These are phyloP conservation scores for Crotalus helleri DNA, from an alignment of 2,113 vertebrate species.

Conservation along the genomic window DNA sequence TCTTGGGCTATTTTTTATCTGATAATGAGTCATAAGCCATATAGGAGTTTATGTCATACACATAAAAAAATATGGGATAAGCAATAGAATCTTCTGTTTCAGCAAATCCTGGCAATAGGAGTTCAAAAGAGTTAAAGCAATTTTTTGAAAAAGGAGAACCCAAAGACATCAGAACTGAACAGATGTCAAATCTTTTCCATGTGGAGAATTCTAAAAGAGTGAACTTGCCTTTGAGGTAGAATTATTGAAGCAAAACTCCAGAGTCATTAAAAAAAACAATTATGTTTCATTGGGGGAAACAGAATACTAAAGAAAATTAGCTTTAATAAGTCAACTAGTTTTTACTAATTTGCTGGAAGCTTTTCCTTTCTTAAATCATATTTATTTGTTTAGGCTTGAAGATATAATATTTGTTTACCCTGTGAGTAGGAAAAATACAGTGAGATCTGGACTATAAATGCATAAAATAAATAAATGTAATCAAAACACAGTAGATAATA, in stretches of 20 bases:
- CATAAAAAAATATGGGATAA: constrained; percentile 26
- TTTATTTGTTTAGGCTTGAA: constrained; percentile 46
- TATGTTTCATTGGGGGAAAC: constrained; percentile 22
- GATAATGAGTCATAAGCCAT: constrained; percentile 23
- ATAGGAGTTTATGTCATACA: constrained; percentile 5
- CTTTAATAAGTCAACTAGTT: constrained; percentile 31
- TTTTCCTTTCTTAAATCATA: constrained; percentile 30
- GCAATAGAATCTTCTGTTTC: constrained; percentile 9
- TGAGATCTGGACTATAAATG: constrained; percentile 13
- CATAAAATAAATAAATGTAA: background rate
- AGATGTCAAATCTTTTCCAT: constrained; percentile 31
- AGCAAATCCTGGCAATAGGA: constrained; percentile 22
- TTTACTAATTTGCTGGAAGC: constrained; percentile 20
- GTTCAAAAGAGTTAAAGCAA: constrained; percentile 36
- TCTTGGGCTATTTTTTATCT: background rate
- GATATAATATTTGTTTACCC: background rate
- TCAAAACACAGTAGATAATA: background rate
- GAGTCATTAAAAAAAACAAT: constrained; percentile 26
- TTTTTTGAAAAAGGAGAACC: background rate
- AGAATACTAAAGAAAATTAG: constrained; percentile 30
- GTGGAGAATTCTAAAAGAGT: constrained; percentile 21
- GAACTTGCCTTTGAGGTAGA: constrained; percentile 17
- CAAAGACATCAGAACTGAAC: constrained; percentile 26
- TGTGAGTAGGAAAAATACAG: background rate
- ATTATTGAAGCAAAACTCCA: constrained; percentile 31